phyloP scores from a whole-genome alignment of 2,888 invertebrate species.

The Andrena bicolor region DNA sequence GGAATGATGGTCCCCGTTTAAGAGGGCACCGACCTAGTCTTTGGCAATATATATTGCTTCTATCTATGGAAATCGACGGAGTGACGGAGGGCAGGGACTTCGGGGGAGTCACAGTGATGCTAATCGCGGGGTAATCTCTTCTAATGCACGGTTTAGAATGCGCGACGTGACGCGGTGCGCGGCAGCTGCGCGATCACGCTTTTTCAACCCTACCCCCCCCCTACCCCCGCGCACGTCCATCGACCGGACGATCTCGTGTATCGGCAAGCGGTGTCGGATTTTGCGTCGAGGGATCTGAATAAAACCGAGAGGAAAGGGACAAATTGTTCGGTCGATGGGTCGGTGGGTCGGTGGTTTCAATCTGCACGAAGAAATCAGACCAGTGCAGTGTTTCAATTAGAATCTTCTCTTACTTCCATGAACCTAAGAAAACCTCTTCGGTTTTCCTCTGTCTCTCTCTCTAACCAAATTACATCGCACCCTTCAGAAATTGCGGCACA shows the following conservation, averaged over 20 bases:
- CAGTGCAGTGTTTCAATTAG: too few species aligned
- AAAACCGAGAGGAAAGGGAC: background rate
- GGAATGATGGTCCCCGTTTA: conserved; percentile 8
- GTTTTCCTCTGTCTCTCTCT: too few species aligned
- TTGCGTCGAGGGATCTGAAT: conserved; percentile 4
- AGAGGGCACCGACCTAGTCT: conserved; percentile 6
- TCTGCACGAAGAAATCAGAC: too few species aligned
- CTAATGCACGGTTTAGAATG: conserved; percentile 79
- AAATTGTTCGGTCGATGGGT: background rate
- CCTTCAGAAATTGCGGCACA: too few species aligned
- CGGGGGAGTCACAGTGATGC: conserved; percentile 38
- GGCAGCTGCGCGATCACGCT: conserved; percentile 41
- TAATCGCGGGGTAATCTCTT: conserved; percentile 74
- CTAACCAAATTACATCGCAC: too few species aligned
- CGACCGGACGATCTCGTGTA: conserved; percentile 10
- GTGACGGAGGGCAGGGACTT: background rate
- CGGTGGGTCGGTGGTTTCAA: too few species aligned
- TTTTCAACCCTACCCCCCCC: conserved; percentile 2
- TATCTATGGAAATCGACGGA: conserved; percentile 16
- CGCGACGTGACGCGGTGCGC: conserved; percentile 66
- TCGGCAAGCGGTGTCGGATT: background rate
- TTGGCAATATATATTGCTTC: conserved; percentile 14
- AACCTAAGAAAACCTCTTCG: too few species aligned
- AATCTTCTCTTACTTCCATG: too few species aligned
- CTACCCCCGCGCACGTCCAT: background rate